Evolutionary conservation across 92 coral and sea anemone genomes (phyloP).

Genomic region (Parazoanthus swiftii): DNA sequence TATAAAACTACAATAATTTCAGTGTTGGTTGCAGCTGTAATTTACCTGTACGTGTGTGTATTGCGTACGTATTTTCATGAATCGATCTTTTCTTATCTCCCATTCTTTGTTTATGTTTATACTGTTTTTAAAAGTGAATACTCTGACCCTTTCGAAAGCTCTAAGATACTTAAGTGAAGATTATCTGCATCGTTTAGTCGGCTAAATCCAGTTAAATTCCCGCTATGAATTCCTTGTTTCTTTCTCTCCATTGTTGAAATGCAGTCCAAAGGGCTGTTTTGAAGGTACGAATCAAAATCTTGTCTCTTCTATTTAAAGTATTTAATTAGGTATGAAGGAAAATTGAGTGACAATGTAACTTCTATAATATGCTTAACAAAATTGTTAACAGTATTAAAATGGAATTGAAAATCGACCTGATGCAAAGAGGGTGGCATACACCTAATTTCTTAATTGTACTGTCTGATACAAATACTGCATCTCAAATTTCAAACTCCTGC

Average conservation of each 20-base stretch:
- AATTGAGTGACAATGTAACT: not conserved
- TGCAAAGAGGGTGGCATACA: not conserved
- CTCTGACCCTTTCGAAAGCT: not conserved
- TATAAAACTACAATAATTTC: not conserved
- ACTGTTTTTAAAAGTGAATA: not conserved
- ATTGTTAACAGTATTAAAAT: too few relatives aligned
- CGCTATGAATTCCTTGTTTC: not conserved
- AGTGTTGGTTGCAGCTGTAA: not conserved
- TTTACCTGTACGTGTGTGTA: not conserved
- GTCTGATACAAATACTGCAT: too few relatives aligned
- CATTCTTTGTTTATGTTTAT: too few relatives aligned
- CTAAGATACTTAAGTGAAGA: not conserved
- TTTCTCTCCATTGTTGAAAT: not conserved
- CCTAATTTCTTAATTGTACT: too few relatives aligned
- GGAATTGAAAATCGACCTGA: not conserved
- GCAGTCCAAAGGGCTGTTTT: too few relatives aligned
- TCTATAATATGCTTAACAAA: not conserved
- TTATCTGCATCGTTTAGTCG: not conserved
- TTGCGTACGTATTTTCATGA: not conserved
- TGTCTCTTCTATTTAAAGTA: not conserved
- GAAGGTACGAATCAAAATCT: not conserved
- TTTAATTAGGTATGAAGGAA: not conserved
- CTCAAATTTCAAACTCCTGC: too few relatives aligned
- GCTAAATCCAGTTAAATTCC: too few relatives aligned
- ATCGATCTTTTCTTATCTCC: too few relatives aligned